Evolutionary conservation across 2,797 vertebrate species (phyloP), one percentile per base, ranked within the genome.

Genomic region (Hippoglossus hippoglossus): DNA sequence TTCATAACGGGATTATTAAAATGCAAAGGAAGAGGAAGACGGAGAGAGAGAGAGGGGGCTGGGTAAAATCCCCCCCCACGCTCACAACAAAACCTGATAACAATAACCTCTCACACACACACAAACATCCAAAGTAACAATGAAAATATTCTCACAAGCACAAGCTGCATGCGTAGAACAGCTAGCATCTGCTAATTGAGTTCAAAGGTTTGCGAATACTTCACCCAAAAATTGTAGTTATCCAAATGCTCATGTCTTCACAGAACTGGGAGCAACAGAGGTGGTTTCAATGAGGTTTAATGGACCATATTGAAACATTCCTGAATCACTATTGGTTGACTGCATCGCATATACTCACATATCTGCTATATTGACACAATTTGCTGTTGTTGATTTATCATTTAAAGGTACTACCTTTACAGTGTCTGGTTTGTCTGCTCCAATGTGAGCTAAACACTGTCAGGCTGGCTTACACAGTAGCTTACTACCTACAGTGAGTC

Each of bases 1-100:
- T 64, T 80, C 66, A 73, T 71, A 75, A 81, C 54, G 59, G 44
- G 67, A 68, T 77, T 39, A 77, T 71, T 80, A 63, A 79, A 77
- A 82, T 80, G 65, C 72, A 79, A 63, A 71, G 55, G 58, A 62
- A 61, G 63, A 76, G 44, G 44, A 61, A 44, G 36, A 41, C 25
- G 67, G 55, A 49, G 64, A 31, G 39, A 47, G 24, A 70, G 52
- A 67, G 39, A 1, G 36, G 31, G 36, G 36, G 53, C 52, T 55
- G 31, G 58, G 18, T n/a, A n/a, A n/a, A n/a, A n/a, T n/a, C 28
- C 28, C 5, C 26, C 28, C 28, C 28, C 7, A 31, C 28, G 28
- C 28, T 8, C 28, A 13, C 12, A 13, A 44, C 41, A 44, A 25
- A 55, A 31, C 28, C 28, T 80, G 81, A 84, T 69, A 24, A 53